A percentile compares a stretch with the other conserved stretches of the same genome.
These are phyloP conservation scores for Enteromius treurensis DNA, from an alignment of 2,797 vertebrate genomes.

Conservation along the genomic window DNA sequence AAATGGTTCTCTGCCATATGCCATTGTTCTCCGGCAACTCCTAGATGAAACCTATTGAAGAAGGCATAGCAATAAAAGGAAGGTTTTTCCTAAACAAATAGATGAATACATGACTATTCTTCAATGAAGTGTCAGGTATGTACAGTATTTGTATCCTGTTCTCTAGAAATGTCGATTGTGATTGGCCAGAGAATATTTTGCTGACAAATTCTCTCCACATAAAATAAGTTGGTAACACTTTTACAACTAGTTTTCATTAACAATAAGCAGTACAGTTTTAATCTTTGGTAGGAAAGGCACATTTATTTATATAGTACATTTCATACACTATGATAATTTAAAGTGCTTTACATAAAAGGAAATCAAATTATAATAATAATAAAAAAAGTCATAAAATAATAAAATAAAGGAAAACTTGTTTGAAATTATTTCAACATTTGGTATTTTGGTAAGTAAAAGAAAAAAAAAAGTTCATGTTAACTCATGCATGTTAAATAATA, in stretches of 20 bases:
- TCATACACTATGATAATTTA: too few species aligned
- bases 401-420: too few species aligned
- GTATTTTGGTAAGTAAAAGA: too few species aligned
- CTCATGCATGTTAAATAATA: neutral
- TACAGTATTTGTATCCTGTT: neutral
- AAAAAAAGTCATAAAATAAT: too few species aligned
- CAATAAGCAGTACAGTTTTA: neutral
- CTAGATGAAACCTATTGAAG: neutral
- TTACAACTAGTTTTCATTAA: neutral
- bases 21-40: neutral
- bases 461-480: neutral
- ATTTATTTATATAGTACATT: too few species aligned
- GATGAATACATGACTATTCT: neutral
- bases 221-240: neutral
- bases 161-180: neutral
- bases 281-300: neutral
- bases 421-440: too few species aligned
- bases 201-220: neutral
- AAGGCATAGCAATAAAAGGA: neutral
- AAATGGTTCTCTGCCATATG: neutral
- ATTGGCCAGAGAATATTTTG: neutral
- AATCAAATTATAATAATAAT: too few species aligned
- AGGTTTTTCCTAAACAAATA: neutral
- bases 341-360: too few species aligned
- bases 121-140: neutral